A percentile compares a stretch with the other conserved stretches of the same genome.
Evolutionary conservation across 2,888 invertebrate genomes (phyloP).

Genomic region (Plagodis dolabraria): DNA sequence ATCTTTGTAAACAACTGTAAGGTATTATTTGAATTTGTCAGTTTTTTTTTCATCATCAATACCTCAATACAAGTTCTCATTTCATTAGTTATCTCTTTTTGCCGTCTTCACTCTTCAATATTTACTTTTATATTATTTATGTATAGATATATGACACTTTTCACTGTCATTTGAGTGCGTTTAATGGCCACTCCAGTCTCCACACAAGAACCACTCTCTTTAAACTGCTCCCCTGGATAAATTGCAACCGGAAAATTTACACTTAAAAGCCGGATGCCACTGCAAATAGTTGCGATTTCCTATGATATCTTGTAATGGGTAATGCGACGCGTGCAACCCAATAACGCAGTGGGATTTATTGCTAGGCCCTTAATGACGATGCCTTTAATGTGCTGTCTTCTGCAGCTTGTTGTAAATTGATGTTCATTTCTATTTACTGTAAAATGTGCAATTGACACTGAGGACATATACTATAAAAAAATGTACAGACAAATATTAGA

Average conservation of each 20-base stretch:
- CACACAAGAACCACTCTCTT: conserved; percentile 42
- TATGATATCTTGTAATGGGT: conserved; percentile 67
- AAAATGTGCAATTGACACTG: conserved; percentile 1
- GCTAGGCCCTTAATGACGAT: conserved; percentile 33
- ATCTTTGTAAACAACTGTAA: too few species aligned
- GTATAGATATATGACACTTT: too few species aligned
- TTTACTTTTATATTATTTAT: too few species aligned
- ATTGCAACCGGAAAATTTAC: conserved; percentile 82
- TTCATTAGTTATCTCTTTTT: too few species aligned
- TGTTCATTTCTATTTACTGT: conserved; percentile 17
- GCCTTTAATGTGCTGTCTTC: conserved; percentile 31
- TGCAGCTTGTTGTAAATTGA: conserved; percentile 24
- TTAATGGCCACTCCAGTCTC: conserved; percentile 41
- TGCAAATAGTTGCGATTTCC: conserved; percentile 79
- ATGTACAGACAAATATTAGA: background rate
- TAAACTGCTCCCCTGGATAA: conserved; percentile 62
- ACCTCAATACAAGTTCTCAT: too few species aligned
- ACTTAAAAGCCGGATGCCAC: conserved; percentile 80
- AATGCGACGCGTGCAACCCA: conserved; percentile 57
- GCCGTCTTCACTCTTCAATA: too few species aligned
- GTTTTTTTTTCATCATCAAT: too few species aligned
- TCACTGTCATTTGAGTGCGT: conserved; percentile 31
- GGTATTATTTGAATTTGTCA: too few species aligned
- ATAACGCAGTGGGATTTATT: conserved; percentile 50
- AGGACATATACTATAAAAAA: background rate